Percentiles rank a stretch among this genome's conserved stretches.
Evolutionary conservation across 2,888 invertebrate species (phyloP).

Genomic region (Tiphia femorata): DNA sequence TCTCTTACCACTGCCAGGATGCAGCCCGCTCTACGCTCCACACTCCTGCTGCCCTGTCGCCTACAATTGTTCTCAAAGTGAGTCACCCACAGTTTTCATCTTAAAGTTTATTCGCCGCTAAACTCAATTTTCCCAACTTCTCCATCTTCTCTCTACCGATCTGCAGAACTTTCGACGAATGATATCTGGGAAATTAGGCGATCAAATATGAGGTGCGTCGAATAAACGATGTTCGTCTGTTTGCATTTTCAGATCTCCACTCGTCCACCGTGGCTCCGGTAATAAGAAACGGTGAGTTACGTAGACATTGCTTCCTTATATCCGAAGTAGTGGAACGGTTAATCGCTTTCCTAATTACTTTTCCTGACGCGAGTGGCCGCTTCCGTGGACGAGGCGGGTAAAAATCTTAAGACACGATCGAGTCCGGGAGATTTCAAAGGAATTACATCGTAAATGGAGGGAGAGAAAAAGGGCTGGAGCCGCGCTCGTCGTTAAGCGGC

Average conservation of each 20-base stretch:
- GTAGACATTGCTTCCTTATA: too few species aligned
- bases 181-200: constrained; percentile 13
- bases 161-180: neutral
- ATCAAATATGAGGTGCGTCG: neutral
- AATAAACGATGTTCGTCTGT: constrained; percentile 7
- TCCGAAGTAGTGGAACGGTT: too few species aligned
- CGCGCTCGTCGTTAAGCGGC: too few species aligned
- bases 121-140: too few species aligned
- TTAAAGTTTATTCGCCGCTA: neutral
- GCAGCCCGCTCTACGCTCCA: constrained; percentile 74
- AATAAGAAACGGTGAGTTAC: constrained; percentile 54
- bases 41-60: constrained; percentile 85
- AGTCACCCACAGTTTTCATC: constrained; percentile 36
- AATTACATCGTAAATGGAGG: too few species aligned
- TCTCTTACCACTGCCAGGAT: constrained; percentile 80
- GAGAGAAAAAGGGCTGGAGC: too few species aligned
- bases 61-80: constrained; percentile 78
- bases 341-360: too few species aligned
- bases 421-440: too few species aligned
- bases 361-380: too few species aligned
- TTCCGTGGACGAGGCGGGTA: too few species aligned
- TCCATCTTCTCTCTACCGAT: neutral
- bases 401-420: too few species aligned
- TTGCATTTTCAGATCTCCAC: constrained; percentile 37
- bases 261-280: constrained; percentile 52